Evolutionary conservation across 1,140 invertebrate species (phyloP).

Genomic region (Hylyphantes graminicola): DNA sequence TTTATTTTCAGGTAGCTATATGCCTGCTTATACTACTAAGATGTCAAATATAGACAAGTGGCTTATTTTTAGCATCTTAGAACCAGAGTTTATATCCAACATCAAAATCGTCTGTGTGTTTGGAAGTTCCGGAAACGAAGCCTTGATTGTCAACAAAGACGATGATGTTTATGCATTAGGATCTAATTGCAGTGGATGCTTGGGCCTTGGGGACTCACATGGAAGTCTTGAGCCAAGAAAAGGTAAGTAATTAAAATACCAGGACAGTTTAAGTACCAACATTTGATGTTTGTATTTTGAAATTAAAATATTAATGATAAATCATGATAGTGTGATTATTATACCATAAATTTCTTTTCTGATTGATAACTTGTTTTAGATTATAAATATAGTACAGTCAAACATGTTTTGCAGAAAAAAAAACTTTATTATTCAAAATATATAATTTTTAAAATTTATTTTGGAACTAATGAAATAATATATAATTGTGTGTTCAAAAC

Average conservation of each 20-base stretch:
- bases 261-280: too few species aligned
- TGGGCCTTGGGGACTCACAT: constrained; percentile 73
- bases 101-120: constrained; percentile 75
- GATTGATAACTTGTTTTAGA: too few species aligned
- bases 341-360: too few species aligned
- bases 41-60: constrained; percentile 72
- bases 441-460: too few species aligned
- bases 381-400: too few species aligned
- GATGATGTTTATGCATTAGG: constrained; percentile 76
- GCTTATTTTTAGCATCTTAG: constrained; percentile 75
- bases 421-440: too few species aligned
- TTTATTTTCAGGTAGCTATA: constrained; percentile 2
- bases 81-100: constrained; percentile 70
- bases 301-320: too few species aligned
- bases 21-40: constrained; percentile 28
- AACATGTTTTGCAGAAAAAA: too few species aligned
- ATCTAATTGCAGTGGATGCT: constrained; percentile 73
- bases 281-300: too few species aligned
- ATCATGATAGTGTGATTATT: too few species aligned
- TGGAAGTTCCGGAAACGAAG: constrained; percentile 76
- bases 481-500: too few species aligned
- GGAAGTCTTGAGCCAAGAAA: constrained; percentile 73
- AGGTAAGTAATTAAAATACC: constrained; percentile 46
- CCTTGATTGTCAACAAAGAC: constrained; percentile 74
- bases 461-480: too few species aligned